A percentile compares a stretch with the other conserved stretches of the same genome.
Conservation (phyloP, 2,113 vertebrate species). For the Epinephelus lanceolatus region DNA sequence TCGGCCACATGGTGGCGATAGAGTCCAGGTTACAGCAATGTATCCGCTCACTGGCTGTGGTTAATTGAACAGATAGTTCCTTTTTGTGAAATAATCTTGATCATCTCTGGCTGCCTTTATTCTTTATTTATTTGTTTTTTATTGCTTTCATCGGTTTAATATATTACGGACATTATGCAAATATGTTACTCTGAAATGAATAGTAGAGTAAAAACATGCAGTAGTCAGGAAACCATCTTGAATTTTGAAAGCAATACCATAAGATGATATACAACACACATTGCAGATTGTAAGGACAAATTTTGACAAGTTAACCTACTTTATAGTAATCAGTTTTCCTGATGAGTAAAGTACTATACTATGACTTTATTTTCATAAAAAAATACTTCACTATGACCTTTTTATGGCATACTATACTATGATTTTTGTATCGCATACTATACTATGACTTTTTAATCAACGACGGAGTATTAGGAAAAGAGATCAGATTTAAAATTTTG, state of each 20-base stretch:
- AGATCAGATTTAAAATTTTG: no score
- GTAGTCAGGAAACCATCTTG: background rate
- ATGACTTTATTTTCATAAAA: no score
- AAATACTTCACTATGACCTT: no score
- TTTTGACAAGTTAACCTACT: background rate
- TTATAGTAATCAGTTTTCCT: background rate
- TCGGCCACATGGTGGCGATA: constrained; percentile 65
- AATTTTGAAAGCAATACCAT: background rate
- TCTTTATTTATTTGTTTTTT: no score
- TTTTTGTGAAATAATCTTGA: background rate
- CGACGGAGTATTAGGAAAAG: no score
- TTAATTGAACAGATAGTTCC: background rate
- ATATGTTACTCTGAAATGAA: background rate
- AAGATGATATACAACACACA: background rate
- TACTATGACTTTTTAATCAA: no score
- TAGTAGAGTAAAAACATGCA: background rate
- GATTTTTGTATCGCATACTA: no score
- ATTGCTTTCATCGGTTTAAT: background rate
- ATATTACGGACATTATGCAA: background rate
- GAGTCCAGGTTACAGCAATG: constrained; percentile 27
- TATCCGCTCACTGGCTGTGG: background rate
- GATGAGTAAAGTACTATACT: background rate
- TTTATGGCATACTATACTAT: no score
- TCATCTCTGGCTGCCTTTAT: background rate
- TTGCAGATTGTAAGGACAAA: background rate